Conservation (phyloP, 2,888 invertebrate species). For the Drosophila mettleri region DNA sequence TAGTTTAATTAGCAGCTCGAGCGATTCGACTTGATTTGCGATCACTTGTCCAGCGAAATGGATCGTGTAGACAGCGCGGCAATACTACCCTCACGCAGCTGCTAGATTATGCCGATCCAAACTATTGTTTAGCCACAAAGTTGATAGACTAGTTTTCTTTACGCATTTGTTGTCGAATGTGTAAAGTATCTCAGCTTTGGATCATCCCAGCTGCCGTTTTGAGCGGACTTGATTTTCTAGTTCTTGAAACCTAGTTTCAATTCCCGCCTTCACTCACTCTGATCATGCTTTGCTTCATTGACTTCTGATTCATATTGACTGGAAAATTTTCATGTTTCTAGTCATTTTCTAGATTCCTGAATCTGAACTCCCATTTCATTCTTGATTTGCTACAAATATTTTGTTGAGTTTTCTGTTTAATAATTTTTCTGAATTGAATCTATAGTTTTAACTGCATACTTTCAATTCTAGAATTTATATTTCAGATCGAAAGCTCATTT, state of each 20-base stretch:
- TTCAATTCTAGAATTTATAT: too few relatives aligned
- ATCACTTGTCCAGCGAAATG: conserved; percentile 56
- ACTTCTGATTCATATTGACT: neutral
- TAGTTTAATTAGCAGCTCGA: conserved; percentile 81
- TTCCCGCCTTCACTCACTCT: neutral
- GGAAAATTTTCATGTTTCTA: neutral
- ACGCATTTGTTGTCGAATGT: conserved; percentile 14
- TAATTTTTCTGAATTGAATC: too few relatives aligned
- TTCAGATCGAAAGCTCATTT: too few relatives aligned
- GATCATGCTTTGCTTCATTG: neutral
- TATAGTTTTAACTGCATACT: too few relatives aligned
- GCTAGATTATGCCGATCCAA: conserved; percentile 2
- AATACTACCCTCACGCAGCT: conserved; percentile 4
- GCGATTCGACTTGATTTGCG: conserved; percentile 65
- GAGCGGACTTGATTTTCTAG: conserved; percentile 1
- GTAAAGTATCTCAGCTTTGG: neutral
- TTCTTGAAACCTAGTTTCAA: neutral
- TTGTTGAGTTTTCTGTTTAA: too few relatives aligned
- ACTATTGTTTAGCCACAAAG: conserved; percentile 20
- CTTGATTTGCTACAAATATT: too few relatives aligned
- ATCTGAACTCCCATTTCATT: too few relatives aligned
- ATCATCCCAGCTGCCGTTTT: neutral
- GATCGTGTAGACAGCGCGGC: conserved; percentile 53
- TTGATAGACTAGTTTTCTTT: conserved; percentile 43
- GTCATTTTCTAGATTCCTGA: too few relatives aligned